A percentile compares a stretch with the other conserved stretches of the same genome.
phyloP scores from a whole-genome alignment of 1,140 invertebrate genomes.

The Eriocheir sinensis region DNA sequence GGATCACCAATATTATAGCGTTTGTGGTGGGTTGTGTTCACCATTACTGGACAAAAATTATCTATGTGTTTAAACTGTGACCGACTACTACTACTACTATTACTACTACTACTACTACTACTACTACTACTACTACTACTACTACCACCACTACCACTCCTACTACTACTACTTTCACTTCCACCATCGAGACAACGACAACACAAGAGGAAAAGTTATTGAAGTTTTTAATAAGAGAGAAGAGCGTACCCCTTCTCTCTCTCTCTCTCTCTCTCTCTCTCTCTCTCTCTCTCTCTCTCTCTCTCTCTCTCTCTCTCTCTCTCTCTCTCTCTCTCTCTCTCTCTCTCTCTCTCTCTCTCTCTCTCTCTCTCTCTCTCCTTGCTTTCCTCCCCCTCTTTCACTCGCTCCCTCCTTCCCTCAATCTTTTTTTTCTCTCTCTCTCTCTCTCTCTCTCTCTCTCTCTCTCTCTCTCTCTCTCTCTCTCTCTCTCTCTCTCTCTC shows the following conservation, averaged over 20 bases:
- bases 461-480: background rate
- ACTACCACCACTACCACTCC: background rate
- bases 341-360: background rate
- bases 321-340: background rate
- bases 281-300: background rate
- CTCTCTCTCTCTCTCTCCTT: background rate
- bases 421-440: background rate
- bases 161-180: background rate
- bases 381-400: background rate
- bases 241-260: background rate
- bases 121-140: slow-evolving; percentile 24
- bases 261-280: background rate
- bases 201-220: background rate
- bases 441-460: background rate
- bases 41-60: background rate
- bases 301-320: background rate
- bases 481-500: background rate
- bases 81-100: background rate
- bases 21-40: too few relatives aligned
- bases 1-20: too few relatives aligned
- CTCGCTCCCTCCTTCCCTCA: background rate
- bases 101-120: background rate
- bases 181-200: background rate
- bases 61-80: background rate
- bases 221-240: background rate